Evolutionary conservation across 2,797 vertebrate species (phyloP), one percentile per base, ranked within the genome.

Genomic region (Dendrocincla tyrannina): DNA sequence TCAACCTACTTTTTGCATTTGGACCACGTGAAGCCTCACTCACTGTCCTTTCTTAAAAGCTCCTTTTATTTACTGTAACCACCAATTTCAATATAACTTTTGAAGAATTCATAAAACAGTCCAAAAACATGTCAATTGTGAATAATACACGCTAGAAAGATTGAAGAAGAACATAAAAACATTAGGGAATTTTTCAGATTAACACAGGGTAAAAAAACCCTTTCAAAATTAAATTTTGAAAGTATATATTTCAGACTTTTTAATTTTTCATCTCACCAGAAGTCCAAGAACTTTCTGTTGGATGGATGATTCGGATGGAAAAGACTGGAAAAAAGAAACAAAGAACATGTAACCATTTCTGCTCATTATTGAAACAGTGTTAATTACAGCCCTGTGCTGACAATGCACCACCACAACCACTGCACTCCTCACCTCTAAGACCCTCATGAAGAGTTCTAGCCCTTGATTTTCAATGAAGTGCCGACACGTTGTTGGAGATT

Each of bases 381-480:
- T 79, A 81, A 37, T 66, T 62, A 72, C 10, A 77, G 87, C 59
- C 5, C 5, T 25, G 30, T 8, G 23, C 41, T 77, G 58, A 44
- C 42, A 94, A 86, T 47, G 46, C 72, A 85, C 33, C 18, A 67
- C 28, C 28, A 44, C 18, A 10, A 77, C 10, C 20, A 52, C 32
- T 33, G n/a, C 35, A 50, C 28, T 91, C 32, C 97, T 98, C 91
- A 99, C 99, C 99, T 99, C 99, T 17, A 99, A 98, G 89, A 99
- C 99, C 97, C 98, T 99, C 96, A 99, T 99, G 92, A 99, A 99
- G 89, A 99, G 98, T 76, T 99, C 99, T 80, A 99, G 97, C 59
- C 99, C 99, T 97, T 99, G 99, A 97, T 99, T 99, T 98, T 99
- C 99, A 63, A 99, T 99, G 92, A 99, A 99, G 98, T 99, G 99